These are phyloP conservation scores for Nemotelus nigrinus DNA, from an alignment of 2,888 invertebrate species.

Conservation along the genomic window DNA sequence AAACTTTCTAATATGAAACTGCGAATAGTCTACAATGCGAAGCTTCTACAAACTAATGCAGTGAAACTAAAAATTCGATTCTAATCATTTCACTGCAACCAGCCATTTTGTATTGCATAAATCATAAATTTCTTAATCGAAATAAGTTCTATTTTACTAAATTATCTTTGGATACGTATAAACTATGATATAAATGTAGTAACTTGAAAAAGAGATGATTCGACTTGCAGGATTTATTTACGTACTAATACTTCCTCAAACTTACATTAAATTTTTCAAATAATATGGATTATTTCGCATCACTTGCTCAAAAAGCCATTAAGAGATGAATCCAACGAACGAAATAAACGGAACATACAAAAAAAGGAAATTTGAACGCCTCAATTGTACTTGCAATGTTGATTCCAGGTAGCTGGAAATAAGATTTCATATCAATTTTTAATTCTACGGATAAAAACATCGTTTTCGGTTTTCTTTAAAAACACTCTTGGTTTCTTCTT, in stretches of 20 bases:
- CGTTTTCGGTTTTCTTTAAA: too few species aligned
- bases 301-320: not conserved
- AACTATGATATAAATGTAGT: conserved; percentile 35
- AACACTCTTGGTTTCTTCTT: too few species aligned
- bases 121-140: too few species aligned
- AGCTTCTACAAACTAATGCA: not conserved
- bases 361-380: not conserved
- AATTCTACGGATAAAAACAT: too few species aligned
- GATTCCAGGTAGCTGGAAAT: conserved; percentile 4
- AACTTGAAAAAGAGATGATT: conserved; percentile 21
- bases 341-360: conserved; percentile 1
- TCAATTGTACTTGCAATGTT: conserved; percentile 3
- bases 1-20: not conserved
- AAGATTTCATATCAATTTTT: not conserved
- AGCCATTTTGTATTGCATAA: too few species aligned
- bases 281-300: not conserved
- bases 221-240: conserved; percentile 6
- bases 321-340: conserved; percentile 9
- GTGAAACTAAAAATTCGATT: not conserved
- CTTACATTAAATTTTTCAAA: conserved; percentile 35
- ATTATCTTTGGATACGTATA: conserved; percentile 39
- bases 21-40: not conserved
- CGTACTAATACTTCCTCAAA: conserved; percentile 27
- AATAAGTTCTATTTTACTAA: not conserved
- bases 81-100: too few species aligned